phyloP scores from a whole-genome alignment of 1,140 invertebrate genomes.

The Elysia chlorotica region DNA sequence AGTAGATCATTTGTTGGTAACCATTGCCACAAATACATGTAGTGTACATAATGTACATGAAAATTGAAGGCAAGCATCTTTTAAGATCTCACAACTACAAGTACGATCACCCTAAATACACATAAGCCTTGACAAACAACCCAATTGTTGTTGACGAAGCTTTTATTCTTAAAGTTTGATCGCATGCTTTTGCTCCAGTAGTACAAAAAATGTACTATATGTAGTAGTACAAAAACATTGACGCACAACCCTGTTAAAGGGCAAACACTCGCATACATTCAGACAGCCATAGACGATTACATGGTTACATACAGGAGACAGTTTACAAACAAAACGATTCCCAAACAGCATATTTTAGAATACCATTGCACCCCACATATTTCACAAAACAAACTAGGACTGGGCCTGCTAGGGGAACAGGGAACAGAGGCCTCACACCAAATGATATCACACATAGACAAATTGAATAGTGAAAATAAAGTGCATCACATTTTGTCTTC shows the following conservation, averaged over 20 bases:
- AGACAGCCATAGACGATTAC: not conserved
- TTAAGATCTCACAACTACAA: not conserved
- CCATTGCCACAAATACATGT: conserved; percentile 18
- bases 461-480: too few relatives aligned
- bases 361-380: not conserved
- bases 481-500: too few relatives aligned
- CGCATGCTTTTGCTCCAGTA: not conserved
- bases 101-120: not conserved
- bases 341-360: not conserved
- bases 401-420: not conserved
- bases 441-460: too few relatives aligned
- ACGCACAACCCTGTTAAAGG: not conserved
- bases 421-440: not conserved
- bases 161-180: not conserved
- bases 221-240: too few relatives aligned
- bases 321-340: not conserved
- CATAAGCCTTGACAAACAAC: not conserved
- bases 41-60: too few relatives aligned
- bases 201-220: not conserved
- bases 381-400: not conserved
- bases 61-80: not conserved
- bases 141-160: not conserved
- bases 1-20: conserved; percentile 10
- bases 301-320: not conserved
- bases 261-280: not conserved